Evolutionary conservation across 2,113 vertebrate genomes (phyloP), one percentile per base, ranked within the genome.

Genomic region (Panthera uncia): DNA sequence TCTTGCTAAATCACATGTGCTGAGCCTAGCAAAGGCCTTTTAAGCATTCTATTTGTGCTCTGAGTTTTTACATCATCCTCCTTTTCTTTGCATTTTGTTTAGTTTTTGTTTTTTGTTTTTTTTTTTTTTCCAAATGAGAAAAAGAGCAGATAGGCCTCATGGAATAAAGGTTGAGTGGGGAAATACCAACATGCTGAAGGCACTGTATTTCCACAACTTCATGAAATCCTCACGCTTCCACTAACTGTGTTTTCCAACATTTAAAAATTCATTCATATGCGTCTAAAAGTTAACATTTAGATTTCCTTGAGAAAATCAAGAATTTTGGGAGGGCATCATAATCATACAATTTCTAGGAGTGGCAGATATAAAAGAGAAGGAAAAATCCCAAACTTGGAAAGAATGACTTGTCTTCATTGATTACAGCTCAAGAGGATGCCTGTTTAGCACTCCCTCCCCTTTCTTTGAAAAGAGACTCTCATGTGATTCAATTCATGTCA

Each of bases 201-300:
- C 0, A 1, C 29, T 88, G 48, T 36, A 50, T 23, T 65, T 63
- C 50, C 10, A 90, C 9, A n/a, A 45, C 78, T 93, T 94, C 61
- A 33, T 57, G 52, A 86, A 55, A 76, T 89, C 33, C 45, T 45
- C 31, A 73, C 41, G 33, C 69, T 95, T 57, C 73, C 76, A 95
- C 36, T 71, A 73, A 76, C 52, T 50, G 27, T 69, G 27, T 89
- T 68, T 96, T 57, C 23, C 61, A 95, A 66, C 12, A 33, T 45
- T 86, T 71, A 82, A 92, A 91, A 91, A 74, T 85, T 45, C n/a
- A 93, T n/a, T 90, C 84, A 82, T 33, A 73, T 71, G 11, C 27
- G 81, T 27, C 55, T 88, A 82, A 86, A 74, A 95, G 38, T 41
- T n/a, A 71, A 71, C 12, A 45, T 57, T 78, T 63, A 76, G n/a